phyloP scores from a whole-genome alignment of 1,140 invertebrate genomes.

The Brachionus manjavacas region DNA sequence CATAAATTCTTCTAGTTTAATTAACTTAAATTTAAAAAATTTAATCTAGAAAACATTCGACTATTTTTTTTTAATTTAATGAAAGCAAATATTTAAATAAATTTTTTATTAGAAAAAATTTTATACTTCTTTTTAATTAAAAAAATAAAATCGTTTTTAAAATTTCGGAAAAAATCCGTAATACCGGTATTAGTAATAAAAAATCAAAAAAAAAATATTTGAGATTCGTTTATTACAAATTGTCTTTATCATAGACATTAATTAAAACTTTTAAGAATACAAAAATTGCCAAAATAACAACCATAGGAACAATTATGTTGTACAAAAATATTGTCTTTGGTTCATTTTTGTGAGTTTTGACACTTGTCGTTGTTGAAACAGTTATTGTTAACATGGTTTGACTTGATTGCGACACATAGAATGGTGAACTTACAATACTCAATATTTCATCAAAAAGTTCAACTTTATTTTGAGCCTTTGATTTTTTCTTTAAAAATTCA shows the following conservation, averaged over 20 bases:
- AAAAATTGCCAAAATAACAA: not conserved
- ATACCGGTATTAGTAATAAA: not conserved
- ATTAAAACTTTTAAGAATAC: conserved; percentile 24
- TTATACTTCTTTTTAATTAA: not conserved
- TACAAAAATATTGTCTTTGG: conserved; percentile 26
- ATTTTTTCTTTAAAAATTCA: not conserved
- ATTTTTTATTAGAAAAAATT: not conserved
- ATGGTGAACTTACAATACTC: not conserved
- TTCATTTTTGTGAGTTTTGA: not conserved
- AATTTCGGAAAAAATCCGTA: no score
- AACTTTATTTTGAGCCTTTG: not conserved
- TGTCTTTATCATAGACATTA: conserved; percentile 9
- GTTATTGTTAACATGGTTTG: not conserved
- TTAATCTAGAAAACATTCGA: not conserved
- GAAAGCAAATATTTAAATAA: not conserved
- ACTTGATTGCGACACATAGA: not conserved
- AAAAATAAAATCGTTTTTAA: not conserved
- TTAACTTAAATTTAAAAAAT: not conserved
- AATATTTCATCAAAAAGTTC: not conserved
- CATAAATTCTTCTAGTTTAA: not conserved
- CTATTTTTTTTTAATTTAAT: no score
- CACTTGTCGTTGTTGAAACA: not conserved
- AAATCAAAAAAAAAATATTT: not conserved
- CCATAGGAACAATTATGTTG: not conserved
- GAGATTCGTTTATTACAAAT: not conserved